Conservation (phyloP, 2,113 vertebrate species). For the Ptychochromis oligacanthus region DNA sequence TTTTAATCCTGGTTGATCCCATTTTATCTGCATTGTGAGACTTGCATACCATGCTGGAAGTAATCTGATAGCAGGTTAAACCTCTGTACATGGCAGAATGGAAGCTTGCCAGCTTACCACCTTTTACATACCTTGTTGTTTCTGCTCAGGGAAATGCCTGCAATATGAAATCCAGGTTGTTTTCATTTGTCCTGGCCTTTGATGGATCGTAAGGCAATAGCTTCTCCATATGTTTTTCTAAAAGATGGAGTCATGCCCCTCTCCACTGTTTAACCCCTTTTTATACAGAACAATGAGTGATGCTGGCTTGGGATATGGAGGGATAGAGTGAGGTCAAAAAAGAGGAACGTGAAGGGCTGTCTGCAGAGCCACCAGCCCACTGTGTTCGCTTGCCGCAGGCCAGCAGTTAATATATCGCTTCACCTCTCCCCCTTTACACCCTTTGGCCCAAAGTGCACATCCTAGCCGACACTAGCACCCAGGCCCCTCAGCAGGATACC, state of each 20-base stretch:
- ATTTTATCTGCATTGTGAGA: conserved; percentile 17
- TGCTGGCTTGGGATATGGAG: conserved; percentile 54
- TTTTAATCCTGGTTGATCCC: neutral
- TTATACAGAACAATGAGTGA: conserved; percentile 67
- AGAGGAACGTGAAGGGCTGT: conserved; percentile 46
- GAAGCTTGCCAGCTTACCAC: conserved; percentile 22
- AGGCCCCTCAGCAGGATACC: conserved; percentile 55
- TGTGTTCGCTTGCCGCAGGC: conserved; percentile 64
- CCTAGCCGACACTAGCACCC: conserved; percentile 49
- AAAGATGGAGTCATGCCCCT: conserved; percentile 62
- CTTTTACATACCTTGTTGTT: conserved; percentile 47
- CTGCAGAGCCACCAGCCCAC: conserved; percentile 40
- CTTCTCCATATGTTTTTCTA: conserved; percentile 74
- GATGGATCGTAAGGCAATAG: conserved; percentile 71
- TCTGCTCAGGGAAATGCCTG: conserved; percentile 54
- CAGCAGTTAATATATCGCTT: conserved; percentile 76
- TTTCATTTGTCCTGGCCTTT: conserved; percentile 69
- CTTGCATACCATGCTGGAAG: neutral
- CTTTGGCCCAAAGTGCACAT: conserved; percentile 54
- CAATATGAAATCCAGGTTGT: conserved; percentile 69
- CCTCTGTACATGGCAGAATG: conserved; percentile 38
- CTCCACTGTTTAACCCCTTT: conserved; percentile 55
- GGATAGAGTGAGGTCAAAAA: conserved; percentile 63
- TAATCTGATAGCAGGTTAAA: conserved; percentile 40
- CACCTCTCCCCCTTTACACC: conserved; percentile 66